A percentile compares a stretch with the other conserved stretches of the same genome.
phyloP scores from a whole-genome alignment of 2,888 invertebrate species.

The Caenorhabditis sp. region DNA sequence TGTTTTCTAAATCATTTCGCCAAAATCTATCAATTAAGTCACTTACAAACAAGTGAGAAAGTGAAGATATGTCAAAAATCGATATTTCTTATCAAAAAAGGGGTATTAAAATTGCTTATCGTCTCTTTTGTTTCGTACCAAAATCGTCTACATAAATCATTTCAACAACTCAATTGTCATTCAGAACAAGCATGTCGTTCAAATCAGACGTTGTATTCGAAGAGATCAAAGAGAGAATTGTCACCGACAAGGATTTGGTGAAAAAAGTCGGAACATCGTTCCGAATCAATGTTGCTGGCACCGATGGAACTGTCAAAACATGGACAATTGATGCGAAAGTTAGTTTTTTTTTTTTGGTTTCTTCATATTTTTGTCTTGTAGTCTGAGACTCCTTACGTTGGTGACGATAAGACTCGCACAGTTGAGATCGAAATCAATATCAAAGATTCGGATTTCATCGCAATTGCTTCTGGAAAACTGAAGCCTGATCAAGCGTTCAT shows the following conservation, averaged over 20 bases:
- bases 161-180: too few species aligned
- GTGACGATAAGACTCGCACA: slow-evolving; percentile 42
- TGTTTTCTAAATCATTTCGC: too few species aligned
- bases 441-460: slow-evolving; percentile 86
- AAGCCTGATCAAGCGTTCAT: slow-evolving; percentile 82
- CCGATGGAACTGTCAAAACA: slow-evolving; percentile 80
- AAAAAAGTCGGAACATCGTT: slow-evolving; percentile 84
- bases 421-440: slow-evolving; percentile 78
- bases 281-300: slow-evolving; percentile 82
- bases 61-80: neutral
- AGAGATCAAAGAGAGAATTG: slow-evolving; percentile 77
- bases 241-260: slow-evolving; percentile 76
- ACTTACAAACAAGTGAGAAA: neutral
- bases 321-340: slow-evolving; percentile 83
- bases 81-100: neutral
- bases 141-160: neutral
- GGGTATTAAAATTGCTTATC: neutral
- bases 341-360: neutral
- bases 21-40: neutral
- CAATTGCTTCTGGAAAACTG: slow-evolving; percentile 86
- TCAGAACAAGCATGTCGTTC: slow-evolving; percentile 74
- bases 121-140: neutral
- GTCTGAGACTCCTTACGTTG: slow-evolving; percentile 46
- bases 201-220: slow-evolving; percentile 84
- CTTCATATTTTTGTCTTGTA: neutral